Evolutionary conservation across 2,113 vertebrate species (phyloP), one percentile per base, ranked within the genome.

Genomic region (Sturnus vulgaris): DNA sequence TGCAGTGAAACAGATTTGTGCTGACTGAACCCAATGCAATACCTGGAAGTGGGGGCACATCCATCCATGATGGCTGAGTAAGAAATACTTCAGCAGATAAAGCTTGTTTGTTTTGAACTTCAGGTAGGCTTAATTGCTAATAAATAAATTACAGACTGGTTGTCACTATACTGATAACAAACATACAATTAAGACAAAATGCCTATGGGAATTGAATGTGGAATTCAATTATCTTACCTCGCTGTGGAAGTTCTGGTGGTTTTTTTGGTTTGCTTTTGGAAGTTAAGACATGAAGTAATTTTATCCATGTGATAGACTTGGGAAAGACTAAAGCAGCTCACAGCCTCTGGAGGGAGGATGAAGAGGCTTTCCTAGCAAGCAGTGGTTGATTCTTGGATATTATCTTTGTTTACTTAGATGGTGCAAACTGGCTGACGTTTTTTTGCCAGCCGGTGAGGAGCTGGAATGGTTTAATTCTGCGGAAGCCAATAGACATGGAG

Each of bases 401-500:
- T 82, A 66, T 80, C 76, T 91, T 94, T 86, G 40, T 97, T 90
- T 97, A 87, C 93, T 71, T 97, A 99, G 99, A 99, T 94, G 99
- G 98, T 31, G 99, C 99, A 21, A 99, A 99, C 97, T 99, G 99
- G 99, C 98, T 99, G 91, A 98, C 99, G 1, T 99, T 99, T 27
- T 99, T 99, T 98, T 99, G 99, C 94, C 98, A 99, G 93, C 99
- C 99, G 10, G 99, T 99, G 95, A 98, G 98, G 79, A 99, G 98
- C 98, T 99, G 99, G 99, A 99, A 98, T 9, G 99, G 99, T 35
- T 91, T 99, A 95, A 94, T 99, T 57, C 98, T 99, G 18, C 98
- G 99, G 49, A 98, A 99, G 33, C 99, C 99, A 22, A 99, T 99
- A 64, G 99, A 99, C 91, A 99, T 99, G 99, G 99, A 99, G 98